Conservation (phyloP, 2,113 vertebrate genomes). For the Actenoides hombroni region DNA sequence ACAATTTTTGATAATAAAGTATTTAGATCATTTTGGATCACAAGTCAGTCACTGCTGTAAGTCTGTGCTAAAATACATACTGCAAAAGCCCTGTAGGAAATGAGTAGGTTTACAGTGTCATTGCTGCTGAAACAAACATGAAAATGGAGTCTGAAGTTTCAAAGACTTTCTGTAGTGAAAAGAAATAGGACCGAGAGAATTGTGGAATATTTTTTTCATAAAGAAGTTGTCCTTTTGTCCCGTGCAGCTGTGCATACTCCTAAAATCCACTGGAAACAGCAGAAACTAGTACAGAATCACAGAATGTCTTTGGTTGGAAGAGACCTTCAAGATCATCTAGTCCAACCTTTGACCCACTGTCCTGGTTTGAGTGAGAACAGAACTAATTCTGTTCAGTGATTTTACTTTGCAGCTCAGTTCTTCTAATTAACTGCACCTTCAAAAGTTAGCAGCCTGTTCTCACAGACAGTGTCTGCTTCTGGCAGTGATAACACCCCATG, state of each 20-base stretch:
- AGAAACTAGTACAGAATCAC: not conserved
- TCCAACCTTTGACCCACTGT: no score
- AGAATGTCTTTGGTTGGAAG: no score
- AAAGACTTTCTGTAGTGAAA: slow-evolving; percentile 4
- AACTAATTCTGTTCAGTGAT: no score
- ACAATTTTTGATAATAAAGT: not conserved
- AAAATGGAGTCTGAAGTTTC: slow-evolving; percentile 9
- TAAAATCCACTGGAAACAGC: not conserved
- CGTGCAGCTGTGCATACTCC: not conserved
- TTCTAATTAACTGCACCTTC: no score
- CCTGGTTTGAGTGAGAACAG: no score
- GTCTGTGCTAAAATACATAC: slow-evolving; percentile 13
- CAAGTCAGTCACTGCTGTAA: slow-evolving; percentile 21
- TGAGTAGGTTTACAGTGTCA: slow-evolving; percentile 16
- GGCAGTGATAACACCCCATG: no score
- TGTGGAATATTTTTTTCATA: not conserved
- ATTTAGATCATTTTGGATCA: slow-evolving; percentile 43
- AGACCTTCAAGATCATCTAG: no score
- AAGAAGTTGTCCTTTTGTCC: not conserved
- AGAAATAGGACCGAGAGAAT: not conserved
- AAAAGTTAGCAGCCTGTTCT: no score
- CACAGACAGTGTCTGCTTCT: no score
- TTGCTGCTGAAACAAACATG: slow-evolving; percentile 39
- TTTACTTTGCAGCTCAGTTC: no score
- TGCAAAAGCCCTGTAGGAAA: slow-evolving; percentile 52